These are phyloP conservation scores for Julus scanicus DNA, from an alignment of 2,888 invertebrate species.

Conservation along the genomic window DNA sequence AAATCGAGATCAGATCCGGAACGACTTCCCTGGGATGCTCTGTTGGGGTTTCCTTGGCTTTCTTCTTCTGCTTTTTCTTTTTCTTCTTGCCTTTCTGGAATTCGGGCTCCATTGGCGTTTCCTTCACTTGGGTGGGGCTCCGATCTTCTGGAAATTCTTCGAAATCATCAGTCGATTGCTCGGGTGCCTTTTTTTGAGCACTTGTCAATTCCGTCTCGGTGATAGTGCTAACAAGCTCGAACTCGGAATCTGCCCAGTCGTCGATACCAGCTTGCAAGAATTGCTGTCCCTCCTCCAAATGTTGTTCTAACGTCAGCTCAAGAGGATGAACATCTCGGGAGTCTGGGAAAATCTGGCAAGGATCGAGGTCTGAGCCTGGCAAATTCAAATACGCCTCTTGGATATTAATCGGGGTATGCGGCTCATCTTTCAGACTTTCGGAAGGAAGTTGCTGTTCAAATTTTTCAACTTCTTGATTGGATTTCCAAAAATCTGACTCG, in stretches of 20 bases:
- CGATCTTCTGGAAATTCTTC: constrained; percentile 17
- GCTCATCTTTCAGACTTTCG: background rate
- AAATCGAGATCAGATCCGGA: background rate
- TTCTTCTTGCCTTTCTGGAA: background rate
- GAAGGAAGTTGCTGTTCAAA: no score
- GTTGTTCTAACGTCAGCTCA: background rate
- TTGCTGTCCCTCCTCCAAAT: background rate
- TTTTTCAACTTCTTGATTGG: no score
- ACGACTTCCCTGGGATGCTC: background rate
- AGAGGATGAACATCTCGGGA: no score
- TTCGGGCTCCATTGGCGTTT: background rate
- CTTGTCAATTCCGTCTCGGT: background rate
- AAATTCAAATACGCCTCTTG: no score
- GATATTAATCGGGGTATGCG: background rate
- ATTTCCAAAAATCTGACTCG: no score
- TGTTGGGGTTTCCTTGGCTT: background rate
- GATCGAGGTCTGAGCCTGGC: no score
- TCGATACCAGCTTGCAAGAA: background rate
- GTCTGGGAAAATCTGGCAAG: no score
- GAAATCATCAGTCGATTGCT: background rate
- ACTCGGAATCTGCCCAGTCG: background rate
- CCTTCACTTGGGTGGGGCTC: background rate
- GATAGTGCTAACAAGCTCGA: background rate
- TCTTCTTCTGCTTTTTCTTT: background rate
- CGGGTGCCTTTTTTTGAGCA: background rate